phyloP scores from a whole-genome alignment of 2,113 vertebrate genomes.

The Phrynosoma blainvillii region DNA sequence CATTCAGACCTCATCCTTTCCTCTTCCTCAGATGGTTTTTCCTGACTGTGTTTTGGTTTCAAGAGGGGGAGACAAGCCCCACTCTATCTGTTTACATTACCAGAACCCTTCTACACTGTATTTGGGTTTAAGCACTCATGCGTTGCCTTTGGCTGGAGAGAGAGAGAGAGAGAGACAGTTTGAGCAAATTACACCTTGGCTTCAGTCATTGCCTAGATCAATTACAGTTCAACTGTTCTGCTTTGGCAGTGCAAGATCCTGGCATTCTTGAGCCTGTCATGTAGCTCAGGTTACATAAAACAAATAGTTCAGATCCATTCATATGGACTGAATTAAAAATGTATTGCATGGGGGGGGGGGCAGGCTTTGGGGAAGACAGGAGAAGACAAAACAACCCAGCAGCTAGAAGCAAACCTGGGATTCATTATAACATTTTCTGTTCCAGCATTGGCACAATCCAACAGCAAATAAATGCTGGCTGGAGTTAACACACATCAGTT shows the following conservation, averaged over 20 bases:
- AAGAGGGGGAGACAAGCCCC: slow-evolving; percentile 30
- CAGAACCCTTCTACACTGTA: slow-evolving; percentile 67
- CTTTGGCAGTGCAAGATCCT: slow-evolving; percentile 67
- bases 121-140: slow-evolving; percentile 72
- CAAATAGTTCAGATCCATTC: slow-evolving; percentile 75
- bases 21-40: slow-evolving; percentile 40
- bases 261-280: slow-evolving; percentile 68
- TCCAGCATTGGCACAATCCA: slow-evolving; percentile 63
- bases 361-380: background rate
- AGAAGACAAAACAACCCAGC: background rate
- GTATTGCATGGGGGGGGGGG: slow-evolving; percentile 48
- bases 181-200: slow-evolving; percentile 74
- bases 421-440: slow-evolving; percentile 72
- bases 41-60: slow-evolving; percentile 58
- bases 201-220: slow-evolving; percentile 72
- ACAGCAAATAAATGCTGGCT: slow-evolving; percentile 67
- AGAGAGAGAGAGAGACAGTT: slow-evolving; percentile 58
- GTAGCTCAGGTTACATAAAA: slow-evolving; percentile 78
- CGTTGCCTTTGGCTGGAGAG: slow-evolving; percentile 55
- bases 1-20: background rate
- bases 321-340: slow-evolving; percentile 76
- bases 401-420: slow-evolving; percentile 60
- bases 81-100: slow-evolving; percentile 67
- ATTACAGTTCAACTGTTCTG: slow-evolving; percentile 73
- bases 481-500: slow-evolving; percentile 55